Conservation (phyloP, 2,888 invertebrate species). For the Ephialtes manifestator region DNA sequence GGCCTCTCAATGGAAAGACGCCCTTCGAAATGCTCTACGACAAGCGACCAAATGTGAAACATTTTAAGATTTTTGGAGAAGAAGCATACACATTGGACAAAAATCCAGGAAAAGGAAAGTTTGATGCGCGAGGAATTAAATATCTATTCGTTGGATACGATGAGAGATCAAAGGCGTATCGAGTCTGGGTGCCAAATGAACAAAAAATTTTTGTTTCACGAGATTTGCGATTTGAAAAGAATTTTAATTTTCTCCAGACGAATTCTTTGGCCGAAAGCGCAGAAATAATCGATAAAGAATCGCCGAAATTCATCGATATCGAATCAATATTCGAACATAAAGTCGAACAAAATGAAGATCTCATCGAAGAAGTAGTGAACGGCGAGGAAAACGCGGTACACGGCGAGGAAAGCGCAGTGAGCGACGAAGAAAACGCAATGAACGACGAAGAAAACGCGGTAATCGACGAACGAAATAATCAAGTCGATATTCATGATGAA, state of each 20-base stretch:
- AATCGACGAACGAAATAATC: constrained; percentile 1
- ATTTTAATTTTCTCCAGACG: neutral
- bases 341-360: neutral
- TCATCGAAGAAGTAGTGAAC: no score
- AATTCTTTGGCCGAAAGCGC: neutral
- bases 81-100: constrained; percentile 30
- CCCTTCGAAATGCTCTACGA: constrained; percentile 18
- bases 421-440: no score
- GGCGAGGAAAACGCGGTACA: no score
- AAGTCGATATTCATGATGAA: neutral
- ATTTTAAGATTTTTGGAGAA: constrained; percentile 30
- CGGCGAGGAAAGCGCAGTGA: no score
- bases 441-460: neutral
- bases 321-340: constrained; percentile 1
- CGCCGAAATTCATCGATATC: neutral
- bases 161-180: constrained; percentile 41
- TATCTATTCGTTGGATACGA: constrained; percentile 47
- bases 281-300: neutral
- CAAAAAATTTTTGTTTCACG: constrained; percentile 32
- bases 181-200: constrained; percentile 35
- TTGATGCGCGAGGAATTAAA: constrained; percentile 34
- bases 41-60: constrained; percentile 7
- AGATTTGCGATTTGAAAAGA: constrained; percentile 24
- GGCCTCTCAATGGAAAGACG: constrained; percentile 4
- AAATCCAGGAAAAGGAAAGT: constrained; percentile 46